These are phyloP conservation scores for Lycopodina hypogea DNA, from an alignment of 37 sponge, comb jelly and placozoan species.

Conservation along the genomic window DNA sequence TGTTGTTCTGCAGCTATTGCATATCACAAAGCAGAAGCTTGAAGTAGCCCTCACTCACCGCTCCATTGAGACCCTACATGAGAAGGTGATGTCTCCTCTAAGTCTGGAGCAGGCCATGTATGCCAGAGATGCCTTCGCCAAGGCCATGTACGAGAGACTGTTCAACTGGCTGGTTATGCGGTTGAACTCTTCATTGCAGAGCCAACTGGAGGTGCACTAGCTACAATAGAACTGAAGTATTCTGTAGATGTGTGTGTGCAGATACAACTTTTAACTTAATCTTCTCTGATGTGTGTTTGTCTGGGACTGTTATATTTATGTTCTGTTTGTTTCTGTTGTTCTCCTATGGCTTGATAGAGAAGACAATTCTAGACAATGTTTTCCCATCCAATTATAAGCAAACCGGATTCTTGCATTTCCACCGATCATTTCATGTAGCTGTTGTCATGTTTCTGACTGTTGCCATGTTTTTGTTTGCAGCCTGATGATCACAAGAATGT, in stretches of 20 bases:
- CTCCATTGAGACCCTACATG: conserved; percentile 62
- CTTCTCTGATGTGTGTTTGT: too few relatives aligned
- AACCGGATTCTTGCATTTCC: too few relatives aligned
- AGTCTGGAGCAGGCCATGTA: conserved; percentile 70
- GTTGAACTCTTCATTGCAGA: conserved; percentile 69
- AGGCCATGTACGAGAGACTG: conserved; percentile 76
- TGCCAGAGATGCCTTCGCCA: conserved; percentile 77
- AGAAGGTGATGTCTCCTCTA: conserved; percentile 66
- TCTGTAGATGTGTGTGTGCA: too few relatives aligned
- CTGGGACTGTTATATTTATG: too few relatives aligned
- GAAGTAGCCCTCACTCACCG: conserved; percentile 63
- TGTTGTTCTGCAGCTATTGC: conserved; percentile 55
- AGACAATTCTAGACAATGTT: too few relatives aligned
- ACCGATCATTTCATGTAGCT: too few relatives aligned
- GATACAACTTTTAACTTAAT: too few relatives aligned
- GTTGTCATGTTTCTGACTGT: too few relatives aligned
- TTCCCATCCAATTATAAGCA: too few relatives aligned
- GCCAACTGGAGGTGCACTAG: conserved; percentile 41
- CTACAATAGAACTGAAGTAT: too few relatives aligned
- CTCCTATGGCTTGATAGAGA: too few relatives aligned
- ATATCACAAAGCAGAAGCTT: conserved; percentile 34
- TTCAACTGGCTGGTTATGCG: conserved; percentile 71
- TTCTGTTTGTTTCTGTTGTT: too few relatives aligned
- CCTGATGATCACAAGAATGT: conserved; percentile 32
- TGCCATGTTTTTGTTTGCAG: conserved; percentile 14